Evolutionary conservation across 2,113 vertebrate genomes (phyloP).

Genomic region (Bos indicus): DNA sequence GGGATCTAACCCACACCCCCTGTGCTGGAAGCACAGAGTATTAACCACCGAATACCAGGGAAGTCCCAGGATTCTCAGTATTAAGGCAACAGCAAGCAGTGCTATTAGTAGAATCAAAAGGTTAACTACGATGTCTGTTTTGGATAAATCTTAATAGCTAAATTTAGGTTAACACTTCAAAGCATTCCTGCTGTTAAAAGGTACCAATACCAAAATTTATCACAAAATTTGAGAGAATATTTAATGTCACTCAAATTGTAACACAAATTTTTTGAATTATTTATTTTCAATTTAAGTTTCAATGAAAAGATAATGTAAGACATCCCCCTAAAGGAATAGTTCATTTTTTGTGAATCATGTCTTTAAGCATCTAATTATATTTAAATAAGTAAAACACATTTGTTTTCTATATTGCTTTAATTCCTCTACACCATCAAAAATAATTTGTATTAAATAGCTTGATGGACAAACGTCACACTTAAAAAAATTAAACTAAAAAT

Average conservation of each 20-base stretch:
- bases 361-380: constrained; percentile 16
- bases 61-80: background rate
- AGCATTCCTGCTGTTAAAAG: background rate
- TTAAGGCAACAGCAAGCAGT: background rate
- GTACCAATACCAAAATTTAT: constrained; percentile 16
- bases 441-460: background rate
- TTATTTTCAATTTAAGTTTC: constrained; percentile 21
- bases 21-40: background rate
- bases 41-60: background rate
- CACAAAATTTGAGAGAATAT: background rate
- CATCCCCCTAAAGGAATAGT: background rate
- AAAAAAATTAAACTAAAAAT: background rate
- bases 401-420: background rate
- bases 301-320: background rate
- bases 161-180: background rate
- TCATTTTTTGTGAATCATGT: background rate
- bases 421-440: background rate
- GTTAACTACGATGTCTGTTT: background rate
- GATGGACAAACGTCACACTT: background rate
- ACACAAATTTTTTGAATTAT: background rate
- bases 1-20: background rate
- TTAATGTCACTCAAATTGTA: background rate
- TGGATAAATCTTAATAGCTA: background rate
- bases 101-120: background rate
- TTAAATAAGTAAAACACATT: background rate